Evolutionary conservation across 2,113 vertebrate species (phyloP).

Genomic region (Ia io): DNA sequence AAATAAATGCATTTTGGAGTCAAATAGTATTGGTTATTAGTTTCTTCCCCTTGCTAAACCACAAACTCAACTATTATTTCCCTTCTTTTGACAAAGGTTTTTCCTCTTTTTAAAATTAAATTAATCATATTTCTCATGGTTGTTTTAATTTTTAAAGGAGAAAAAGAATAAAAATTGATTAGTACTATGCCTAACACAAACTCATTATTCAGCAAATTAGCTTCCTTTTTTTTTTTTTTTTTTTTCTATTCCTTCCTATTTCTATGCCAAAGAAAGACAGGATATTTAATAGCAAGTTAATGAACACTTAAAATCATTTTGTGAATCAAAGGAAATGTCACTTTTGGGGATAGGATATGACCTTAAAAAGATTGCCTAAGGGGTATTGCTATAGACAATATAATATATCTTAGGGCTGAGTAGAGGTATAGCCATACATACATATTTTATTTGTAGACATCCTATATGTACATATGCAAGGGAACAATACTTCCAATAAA

Average conservation of each 20-base stretch:
- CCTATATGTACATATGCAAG: neutral
- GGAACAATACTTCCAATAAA: neutral
- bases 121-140: neutral
- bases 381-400: neutral
- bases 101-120: constrained; percentile 31
- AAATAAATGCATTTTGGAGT: neutral
- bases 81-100: neutral
- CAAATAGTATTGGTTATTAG: neutral
- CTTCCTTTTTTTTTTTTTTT: neutral
- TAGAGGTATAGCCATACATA: neutral
- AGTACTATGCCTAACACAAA: neutral
- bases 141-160: constrained; percentile 16
- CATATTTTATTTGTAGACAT: neutral
- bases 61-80: neutral
- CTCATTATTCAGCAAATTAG: constrained; percentile 17
- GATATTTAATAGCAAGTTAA: neutral
- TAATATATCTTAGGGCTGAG: neutral
- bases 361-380: neutral
- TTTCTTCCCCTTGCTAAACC: neutral
- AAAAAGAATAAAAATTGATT: neutral
- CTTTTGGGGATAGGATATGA: neutral
- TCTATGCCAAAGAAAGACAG: constrained; percentile 1
- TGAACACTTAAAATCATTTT: constrained; percentile 30
- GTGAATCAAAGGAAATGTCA: neutral
- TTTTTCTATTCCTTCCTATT: neutral